A percentile compares a stretch with the other conserved stretches of the same genome.
Evolutionary conservation across 1,140 invertebrate genomes (phyloP).

Genomic region (Pemphigus obesinymphae): DNA sequence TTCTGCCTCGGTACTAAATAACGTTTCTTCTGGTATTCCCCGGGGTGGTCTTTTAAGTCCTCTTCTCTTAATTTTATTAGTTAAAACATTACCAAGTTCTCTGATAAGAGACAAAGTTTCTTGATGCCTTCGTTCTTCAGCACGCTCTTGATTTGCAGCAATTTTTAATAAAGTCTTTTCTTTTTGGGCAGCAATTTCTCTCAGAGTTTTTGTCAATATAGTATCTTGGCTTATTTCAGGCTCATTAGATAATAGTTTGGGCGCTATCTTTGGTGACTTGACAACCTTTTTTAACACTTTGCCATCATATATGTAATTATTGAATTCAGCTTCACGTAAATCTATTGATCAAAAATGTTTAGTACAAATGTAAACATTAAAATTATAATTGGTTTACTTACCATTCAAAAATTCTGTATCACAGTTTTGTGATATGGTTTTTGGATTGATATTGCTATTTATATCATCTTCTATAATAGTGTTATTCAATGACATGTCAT

Average conservation of each 20-base stretch:
- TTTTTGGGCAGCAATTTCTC: constrained; percentile 17
- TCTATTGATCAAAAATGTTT: neutral
- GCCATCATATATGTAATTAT: neutral
- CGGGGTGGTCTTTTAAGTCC: no score
- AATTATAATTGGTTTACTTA: neutral
- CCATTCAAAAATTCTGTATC: neutral
- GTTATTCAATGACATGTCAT: neutral
- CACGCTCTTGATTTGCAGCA: constrained; percentile 2
- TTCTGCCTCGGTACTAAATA: no score
- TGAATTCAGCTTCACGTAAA: neutral
- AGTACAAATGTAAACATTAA: neutral
- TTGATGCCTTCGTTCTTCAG: constrained; percentile 26
- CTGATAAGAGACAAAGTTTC: constrained; percentile 4
- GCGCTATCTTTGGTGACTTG: neutral
- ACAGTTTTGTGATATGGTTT: no score
- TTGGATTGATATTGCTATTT: neutral
- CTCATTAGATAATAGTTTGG: neutral
- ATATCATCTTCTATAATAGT: neutral
- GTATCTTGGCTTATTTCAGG: constrained; percentile 1
- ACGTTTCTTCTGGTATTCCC: no score
- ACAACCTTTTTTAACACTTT: neutral
- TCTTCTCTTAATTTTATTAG: no score
- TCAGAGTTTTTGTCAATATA: neutral
- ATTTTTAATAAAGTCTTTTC: constrained; percentile 24
- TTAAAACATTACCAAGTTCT: constrained; percentile 6